Evolutionary conservation across 2,888 invertebrate genomes (phyloP).

Genomic region (Eurytoma californica): DNA sequence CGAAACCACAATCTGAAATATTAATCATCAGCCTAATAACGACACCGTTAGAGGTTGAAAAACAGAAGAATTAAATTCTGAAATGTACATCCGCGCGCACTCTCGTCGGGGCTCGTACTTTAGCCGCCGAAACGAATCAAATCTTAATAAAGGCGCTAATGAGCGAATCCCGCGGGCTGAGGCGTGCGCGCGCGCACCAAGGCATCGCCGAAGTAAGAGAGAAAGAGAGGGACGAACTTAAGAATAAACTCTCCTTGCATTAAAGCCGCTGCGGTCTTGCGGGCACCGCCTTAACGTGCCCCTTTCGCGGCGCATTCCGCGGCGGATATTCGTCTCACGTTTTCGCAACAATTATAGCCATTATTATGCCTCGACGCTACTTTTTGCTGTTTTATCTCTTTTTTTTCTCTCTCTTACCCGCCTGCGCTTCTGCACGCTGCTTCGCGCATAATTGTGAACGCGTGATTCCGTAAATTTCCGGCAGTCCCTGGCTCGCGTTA

Average conservation of each 20-base stretch:
- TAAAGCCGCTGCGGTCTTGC: conserved; percentile 65
- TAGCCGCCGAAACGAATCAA: conserved; percentile 67
- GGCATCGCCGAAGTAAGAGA: conserved; percentile 44
- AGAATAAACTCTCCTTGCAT: conserved; percentile 59
- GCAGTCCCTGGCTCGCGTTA: background rate
- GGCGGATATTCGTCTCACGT: conserved; percentile 69
- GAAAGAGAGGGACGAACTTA: conserved; percentile 35
- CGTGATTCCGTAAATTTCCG: conserved; percentile 38
- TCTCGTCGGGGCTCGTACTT: background rate
- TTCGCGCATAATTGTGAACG: conserved; percentile 34
- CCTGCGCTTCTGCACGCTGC: background rate
- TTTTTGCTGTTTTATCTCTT: conserved; percentile 62
- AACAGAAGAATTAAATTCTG: background rate
- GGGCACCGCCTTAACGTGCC: conserved; percentile 50
- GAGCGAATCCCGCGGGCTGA: conserved; percentile 64
- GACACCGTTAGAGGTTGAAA: too few species aligned
- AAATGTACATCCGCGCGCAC: background rate
- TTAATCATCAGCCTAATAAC: too few species aligned
- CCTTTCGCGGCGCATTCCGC: conserved; percentile 58
- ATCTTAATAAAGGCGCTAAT: conserved; percentile 73
- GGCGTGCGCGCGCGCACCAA: background rate
- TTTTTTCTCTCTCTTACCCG: background rate
- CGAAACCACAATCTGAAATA: too few species aligned
- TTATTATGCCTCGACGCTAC: conserved; percentile 63
- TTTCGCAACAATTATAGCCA: conserved; percentile 70